Evolutionary conservation across 1,140 invertebrate species (phyloP).

Genomic region (Pseudomyrmex pallidus): DNA sequence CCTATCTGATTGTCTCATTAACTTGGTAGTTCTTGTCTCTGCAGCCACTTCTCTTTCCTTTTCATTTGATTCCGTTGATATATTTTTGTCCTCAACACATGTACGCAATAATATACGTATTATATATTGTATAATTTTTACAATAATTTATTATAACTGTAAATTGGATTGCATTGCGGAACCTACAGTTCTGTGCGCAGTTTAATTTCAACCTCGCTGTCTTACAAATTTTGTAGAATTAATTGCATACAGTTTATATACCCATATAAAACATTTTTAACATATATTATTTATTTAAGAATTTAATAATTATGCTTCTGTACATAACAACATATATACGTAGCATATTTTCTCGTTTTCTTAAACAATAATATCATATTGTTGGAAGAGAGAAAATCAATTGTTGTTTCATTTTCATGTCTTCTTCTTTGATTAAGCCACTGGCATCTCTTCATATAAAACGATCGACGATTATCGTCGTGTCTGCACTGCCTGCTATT

Average conservation of each 20-base stretch:
- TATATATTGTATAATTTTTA: background rate
- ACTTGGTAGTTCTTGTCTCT: background rate
- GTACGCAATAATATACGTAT: background rate
- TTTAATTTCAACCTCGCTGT: background rate
- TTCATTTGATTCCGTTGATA: background rate
- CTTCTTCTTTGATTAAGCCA: too few species aligned
- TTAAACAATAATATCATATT: slow-evolving; percentile 14
- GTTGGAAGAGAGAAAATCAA: background rate
- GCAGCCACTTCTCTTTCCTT: background rate
- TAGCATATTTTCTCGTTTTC: background rate
- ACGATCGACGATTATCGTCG: too few species aligned
- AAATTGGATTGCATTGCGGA: background rate
- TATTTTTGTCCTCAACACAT: background rate
- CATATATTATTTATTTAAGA: background rate
- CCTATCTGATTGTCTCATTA: slow-evolving; percentile 4
- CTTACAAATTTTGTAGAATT: too few species aligned
- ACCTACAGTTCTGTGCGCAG: background rate
- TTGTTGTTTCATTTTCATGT: too few species aligned
- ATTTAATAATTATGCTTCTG: slow-evolving; percentile 1
- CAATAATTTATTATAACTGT: background rate
- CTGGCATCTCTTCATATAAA: too few species aligned
- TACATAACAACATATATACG: background rate
- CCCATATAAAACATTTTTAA: too few species aligned
- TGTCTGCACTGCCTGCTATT: too few species aligned
- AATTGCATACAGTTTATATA: too few species aligned